These are phyloP conservation scores for Hapalemur alaotrensis DNA, from an alignment of 2,797 vertebrate genomes.

Conservation along the genomic window DNA sequence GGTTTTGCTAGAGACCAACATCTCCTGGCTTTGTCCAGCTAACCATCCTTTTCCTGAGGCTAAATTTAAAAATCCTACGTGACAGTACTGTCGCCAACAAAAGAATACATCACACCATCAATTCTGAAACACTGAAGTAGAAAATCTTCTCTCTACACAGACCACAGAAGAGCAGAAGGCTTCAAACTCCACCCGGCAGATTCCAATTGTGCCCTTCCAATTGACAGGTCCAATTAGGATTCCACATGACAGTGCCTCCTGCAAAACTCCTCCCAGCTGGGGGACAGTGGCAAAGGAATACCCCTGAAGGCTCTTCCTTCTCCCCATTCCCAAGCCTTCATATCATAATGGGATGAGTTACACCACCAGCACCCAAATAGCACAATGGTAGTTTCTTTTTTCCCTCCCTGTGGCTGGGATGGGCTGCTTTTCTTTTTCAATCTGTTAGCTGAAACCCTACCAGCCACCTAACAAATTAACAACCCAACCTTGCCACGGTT, in stretches of 20 bases:
- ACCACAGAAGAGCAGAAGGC: neutral
- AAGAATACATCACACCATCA: neutral
- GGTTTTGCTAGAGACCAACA: neutral
- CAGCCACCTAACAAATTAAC: slow-evolving; percentile 51
- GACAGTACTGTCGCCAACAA: neutral
- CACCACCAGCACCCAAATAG: neutral
- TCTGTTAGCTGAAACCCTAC: slow-evolving; percentile 5
- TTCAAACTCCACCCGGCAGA: neutral
- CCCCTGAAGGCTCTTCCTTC: neutral
- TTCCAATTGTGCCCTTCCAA: neutral
- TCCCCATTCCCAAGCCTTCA: neutral
- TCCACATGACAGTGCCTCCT: neutral
- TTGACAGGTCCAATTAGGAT: no score
- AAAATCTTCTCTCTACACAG: neutral
- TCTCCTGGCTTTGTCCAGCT: neutral
- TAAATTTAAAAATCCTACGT: neutral
- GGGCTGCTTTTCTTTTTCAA: slow-evolving; percentile 19
- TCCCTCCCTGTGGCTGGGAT: neutral
- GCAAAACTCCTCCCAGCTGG: neutral
- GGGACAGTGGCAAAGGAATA: neutral
- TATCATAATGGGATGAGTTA: neutral
- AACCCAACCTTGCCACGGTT: neutral
- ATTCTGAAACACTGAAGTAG: neutral
- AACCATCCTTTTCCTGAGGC: neutral
- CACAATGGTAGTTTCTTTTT: neutral